Evolutionary conservation across 2,113 vertebrate genomes (phyloP), one percentile per base, ranked within the genome.

Genomic region (Colistium nudipinnis): DNA sequence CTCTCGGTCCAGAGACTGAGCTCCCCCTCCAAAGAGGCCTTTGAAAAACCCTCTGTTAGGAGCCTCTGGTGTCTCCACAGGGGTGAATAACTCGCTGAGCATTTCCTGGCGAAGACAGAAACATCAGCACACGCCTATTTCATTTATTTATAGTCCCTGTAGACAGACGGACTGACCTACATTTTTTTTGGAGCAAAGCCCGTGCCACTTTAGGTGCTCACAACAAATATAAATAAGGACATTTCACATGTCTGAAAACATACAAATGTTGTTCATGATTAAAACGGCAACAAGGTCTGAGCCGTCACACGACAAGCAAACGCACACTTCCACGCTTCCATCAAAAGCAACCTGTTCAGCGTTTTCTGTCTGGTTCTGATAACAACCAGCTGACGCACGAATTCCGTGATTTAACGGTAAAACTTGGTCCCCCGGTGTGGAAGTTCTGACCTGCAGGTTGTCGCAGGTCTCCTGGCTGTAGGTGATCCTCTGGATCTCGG

Each of bases 391-490:
- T n/a, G 4, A 41, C 31, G 49, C 10, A 48, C 2, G 28, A 44
- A 27, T 22, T 38, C 8, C 22, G 19, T 2, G 24, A 7, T 14
- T 48, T 48, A 10, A 14, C 14, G 7, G 49, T n/a, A n/a, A 53
- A 17, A 54, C 9, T 16, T 2, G 22, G n/a, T 64, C n/a, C 4
- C 20, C 4, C n/a, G 8, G 2, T 22, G 10, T 10, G 1, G 11
- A 17, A 2, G 10, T 3, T 45, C 78, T 91, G 88, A 99, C 98
- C 95, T 99, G 98, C 80, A 99, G 93, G 87, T 97, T 99, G 92
- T 99, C 97, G 76, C 98, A 99, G 6, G 96, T 98, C 87, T 99
- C 97, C 88, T 98, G 97, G 90, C 96, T 98, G 78, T 98, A 99
- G 9, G 97, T 98, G 67, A 99, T 95, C 84, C 98, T 96, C 93